Base-by-base conservation (phyloP, 2,888 invertebrate genomes). In the Parnassius mnemosyne region DNA sequence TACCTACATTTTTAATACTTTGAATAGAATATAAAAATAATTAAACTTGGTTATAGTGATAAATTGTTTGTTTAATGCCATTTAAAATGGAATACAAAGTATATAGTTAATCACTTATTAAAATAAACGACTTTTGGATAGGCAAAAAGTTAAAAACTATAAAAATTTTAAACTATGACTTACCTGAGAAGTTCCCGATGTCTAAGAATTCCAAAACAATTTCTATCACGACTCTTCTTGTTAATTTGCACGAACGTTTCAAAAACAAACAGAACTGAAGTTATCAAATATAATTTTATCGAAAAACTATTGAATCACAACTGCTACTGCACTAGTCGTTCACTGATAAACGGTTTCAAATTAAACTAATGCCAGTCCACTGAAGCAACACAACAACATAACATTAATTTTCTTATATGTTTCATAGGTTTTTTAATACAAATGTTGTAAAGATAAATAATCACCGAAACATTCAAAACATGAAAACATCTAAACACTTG, bases 401-500 rank as follows among this genome's bases (percentile, higher is more conserved):
- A 25, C 42, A n/a, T 59, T 10, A n/a, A n/a, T 16, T 57, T 43
- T 20, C 10, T 2, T 49, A 13, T 57, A 53, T 49, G 34, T 34
- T 57, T 47, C 47, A 42, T 11, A n/a, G 42, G 16, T 57, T 57
- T 61, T 53, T 61, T 57, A 25, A 51, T 52, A 34, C 47, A 20
- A 20, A 42, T 44, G 7, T 60, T 61, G 20, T 47, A 50, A 54
- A 47, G 49, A 42, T 34, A 64, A 61, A 61, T 59, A 56, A 63
- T 52, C 55, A 42, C 25, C 61, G 49, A 57, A 62, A 56, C 57
- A 54, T 56, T 54, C 63, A 67, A 65, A 67, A 67, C 67, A 65
- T 60, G 46, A 62, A 67, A 62, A 64, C 64, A 67, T 60, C 62
- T 34, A 57, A 56, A 60, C 41, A 64, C 62, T 62, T 67, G 65